phyloP scores from a whole-genome alignment of 2,888 invertebrate genomes.

The Sarcophaga subvicina region DNA sequence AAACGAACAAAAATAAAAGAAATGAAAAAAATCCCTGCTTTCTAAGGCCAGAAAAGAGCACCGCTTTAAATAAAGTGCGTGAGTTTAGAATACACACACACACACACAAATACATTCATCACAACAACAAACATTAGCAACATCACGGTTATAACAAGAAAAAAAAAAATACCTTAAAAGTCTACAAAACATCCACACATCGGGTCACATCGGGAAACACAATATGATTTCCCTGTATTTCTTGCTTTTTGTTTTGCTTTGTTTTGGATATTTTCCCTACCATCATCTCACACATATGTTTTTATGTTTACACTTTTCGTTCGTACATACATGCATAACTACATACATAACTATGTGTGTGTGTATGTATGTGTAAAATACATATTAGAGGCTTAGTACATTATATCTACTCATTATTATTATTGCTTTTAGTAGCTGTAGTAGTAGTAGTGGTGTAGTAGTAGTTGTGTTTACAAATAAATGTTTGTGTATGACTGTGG shows the following conservation, averaged over 20 bases:
- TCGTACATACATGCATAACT: constrained; percentile 23
- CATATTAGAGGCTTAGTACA: not conserved
- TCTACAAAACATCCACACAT: no score
- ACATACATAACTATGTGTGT: constrained; percentile 6
- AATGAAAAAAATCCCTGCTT: constrained; percentile 63
- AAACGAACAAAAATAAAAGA: not conserved
- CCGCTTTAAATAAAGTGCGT: constrained; percentile 62
- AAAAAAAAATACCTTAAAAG: constrained; percentile 7
- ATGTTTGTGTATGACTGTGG: no score
- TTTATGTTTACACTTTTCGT: constrained; percentile 23
- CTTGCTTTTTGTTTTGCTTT: constrained; percentile 2
- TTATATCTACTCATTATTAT: constrained; percentile 47
- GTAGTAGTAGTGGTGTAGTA: not conserved
- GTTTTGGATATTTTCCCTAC: constrained; percentile 5
- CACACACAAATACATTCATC: not conserved
- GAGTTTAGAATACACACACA: constrained; percentile 60
- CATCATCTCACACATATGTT: constrained; percentile 38
- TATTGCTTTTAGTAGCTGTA: constrained; percentile 19
- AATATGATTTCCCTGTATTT: constrained; percentile 74
- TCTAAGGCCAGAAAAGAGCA: constrained; percentile 61
- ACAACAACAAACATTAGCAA: constrained; percentile 19
- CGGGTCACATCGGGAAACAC: constrained; percentile 67
- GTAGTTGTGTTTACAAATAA: constrained; percentile 54
- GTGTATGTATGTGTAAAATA: not conserved
- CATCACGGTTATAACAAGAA: not conserved